These are phyloP conservation scores for Acleris literana DNA, from an alignment of 2,888 invertebrate species.

Conservation along the genomic window DNA sequence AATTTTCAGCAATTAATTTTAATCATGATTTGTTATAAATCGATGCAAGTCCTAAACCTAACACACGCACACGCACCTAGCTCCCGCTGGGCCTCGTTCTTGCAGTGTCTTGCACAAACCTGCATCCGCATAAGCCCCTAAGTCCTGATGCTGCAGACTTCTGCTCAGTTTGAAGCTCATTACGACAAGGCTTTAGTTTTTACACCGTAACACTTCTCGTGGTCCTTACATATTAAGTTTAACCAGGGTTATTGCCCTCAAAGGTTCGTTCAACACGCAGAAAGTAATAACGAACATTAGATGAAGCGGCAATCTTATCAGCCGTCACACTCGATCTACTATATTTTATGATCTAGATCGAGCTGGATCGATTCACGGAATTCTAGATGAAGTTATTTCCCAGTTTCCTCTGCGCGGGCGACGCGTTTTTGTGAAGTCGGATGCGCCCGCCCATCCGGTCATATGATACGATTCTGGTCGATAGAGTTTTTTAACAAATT, in stretches of 20 bases:
- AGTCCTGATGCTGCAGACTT: no score
- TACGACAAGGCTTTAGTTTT: no score
- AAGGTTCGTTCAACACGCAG: neutral
- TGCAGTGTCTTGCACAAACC: no score
- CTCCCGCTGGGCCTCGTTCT: no score
- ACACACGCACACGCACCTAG: no score
- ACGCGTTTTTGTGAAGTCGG: slow-evolving; percentile 37
- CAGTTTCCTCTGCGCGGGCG: slow-evolving; percentile 31
- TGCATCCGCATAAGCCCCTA: no score
- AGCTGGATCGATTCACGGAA: slow-evolving; percentile 15
- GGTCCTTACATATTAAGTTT: slow-evolving; percentile 5
- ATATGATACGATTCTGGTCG: slow-evolving; percentile 25
- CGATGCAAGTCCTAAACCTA: no score
- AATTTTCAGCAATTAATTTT: no score
- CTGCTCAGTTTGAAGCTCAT: no score
- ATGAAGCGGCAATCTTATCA: neutral
- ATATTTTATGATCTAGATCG: slow-evolving; percentile 3
- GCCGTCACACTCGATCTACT: neutral
- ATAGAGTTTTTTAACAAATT: slow-evolving; percentile 34
- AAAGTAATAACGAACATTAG: neutral
- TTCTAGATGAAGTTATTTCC: slow-evolving; percentile 35
- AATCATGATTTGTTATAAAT: no score
- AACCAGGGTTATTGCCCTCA: neutral
- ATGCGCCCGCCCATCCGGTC: slow-evolving; percentile 35
- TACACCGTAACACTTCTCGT: no score